Evolutionary conservation across 2,113 vertebrate genomes (phyloP).

Genomic region (Scophthalmus maximus): DNA sequence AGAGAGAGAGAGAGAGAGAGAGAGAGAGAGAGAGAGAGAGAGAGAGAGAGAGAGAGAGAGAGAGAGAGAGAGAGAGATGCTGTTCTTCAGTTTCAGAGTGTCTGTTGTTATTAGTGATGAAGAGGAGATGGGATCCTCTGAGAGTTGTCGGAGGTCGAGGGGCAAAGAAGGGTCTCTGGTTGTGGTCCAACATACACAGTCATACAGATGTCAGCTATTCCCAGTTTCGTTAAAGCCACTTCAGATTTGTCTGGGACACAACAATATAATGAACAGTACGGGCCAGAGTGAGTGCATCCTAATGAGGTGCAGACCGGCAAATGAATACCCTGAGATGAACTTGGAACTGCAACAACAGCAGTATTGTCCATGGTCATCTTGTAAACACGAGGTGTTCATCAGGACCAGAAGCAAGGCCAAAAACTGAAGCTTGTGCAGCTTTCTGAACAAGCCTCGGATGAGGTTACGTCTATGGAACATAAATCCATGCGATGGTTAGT

Average conservation of each 20-base stretch:
- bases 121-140: constrained; percentile 57
- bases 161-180: constrained; percentile 45
- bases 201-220: constrained; percentile 58
- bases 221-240: constrained; percentile 39
- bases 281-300: constrained; percentile 19
- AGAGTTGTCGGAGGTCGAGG: constrained; percentile 34
- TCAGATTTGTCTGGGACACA: constrained; percentile 26
- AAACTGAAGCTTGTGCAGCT: constrained; percentile 1
- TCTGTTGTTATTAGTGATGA: constrained; percentile 58
- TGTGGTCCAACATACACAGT: constrained; percentile 46
- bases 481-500: background rate
- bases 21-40: constrained; percentile 22
- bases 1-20: constrained; percentile 25
- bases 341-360: constrained; percentile 21
- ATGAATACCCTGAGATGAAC: constrained; percentile 41
- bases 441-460: background rate
- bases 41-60: constrained; percentile 29
- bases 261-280: constrained; percentile 41
- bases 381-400: background rate
- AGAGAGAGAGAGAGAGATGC: constrained; percentile 20
- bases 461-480: background rate
- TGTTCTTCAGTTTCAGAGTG: constrained; percentile 49
- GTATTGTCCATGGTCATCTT: constrained; percentile 21
- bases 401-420: constrained; percentile 19
- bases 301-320: constrained; percentile 53